These are phyloP conservation scores for Mus caroli DNA, from an alignment of 2,797 vertebrate species.

Conservation along the genomic window DNA sequence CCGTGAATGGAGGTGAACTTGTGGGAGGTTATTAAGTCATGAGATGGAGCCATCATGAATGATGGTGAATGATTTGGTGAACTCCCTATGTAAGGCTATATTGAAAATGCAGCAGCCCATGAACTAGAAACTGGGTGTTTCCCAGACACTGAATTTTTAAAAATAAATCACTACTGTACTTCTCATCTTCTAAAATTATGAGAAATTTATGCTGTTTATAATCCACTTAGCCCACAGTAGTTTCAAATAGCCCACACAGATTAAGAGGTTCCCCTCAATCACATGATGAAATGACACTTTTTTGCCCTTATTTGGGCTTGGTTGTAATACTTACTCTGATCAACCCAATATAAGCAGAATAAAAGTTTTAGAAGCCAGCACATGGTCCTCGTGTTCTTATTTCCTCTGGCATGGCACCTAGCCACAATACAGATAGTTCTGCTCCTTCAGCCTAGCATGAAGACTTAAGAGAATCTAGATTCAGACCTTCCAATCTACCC, in stretches of 20 bases:
- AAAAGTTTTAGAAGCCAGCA: background rate
- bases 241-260: background rate
- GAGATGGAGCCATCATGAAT: background rate
- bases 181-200: background rate
- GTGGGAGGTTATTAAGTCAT: background rate
- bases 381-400: background rate
- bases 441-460: background rate
- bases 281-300: background rate
- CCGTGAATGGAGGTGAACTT: background rate
- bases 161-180: background rate
- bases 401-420: background rate
- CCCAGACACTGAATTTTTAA: background rate
- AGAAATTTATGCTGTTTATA: background rate
- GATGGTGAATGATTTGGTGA: background rate
- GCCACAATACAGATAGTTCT: background rate
- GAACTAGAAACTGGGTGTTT: background rate
- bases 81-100: background rate
- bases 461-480: background rate
- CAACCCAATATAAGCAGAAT: background rate
- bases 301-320: background rate
- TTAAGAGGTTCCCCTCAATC: background rate
- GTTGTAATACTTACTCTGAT: background rate
- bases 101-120: too few relatives aligned
- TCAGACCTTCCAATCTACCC: background rate
- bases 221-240: background rate